Evolutionary conservation across 2,888 invertebrate species (phyloP).

Genomic region (Pseudococcus jackbeardsleyi): DNA sequence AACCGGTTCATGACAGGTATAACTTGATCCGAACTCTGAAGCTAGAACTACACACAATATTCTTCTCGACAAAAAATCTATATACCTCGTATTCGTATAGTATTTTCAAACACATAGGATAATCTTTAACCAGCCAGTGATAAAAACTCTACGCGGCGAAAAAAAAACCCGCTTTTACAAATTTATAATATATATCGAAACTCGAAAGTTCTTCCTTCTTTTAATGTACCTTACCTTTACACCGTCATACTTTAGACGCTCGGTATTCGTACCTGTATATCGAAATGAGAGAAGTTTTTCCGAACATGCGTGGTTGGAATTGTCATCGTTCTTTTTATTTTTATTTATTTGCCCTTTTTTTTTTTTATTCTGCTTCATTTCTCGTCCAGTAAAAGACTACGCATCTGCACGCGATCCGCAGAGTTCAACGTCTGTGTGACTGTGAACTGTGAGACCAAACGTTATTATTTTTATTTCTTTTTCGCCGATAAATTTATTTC

Average conservation of each 20-base stretch:
- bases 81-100: neutral
- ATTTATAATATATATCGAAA: slow-evolving; percentile 21
- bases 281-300: neutral
- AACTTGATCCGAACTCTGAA: neutral
- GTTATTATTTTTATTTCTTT: neutral
- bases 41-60: neutral
- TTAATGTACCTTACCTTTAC: neutral
- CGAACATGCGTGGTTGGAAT: slow-evolving; percentile 4
- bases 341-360: neutral
- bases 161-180: slow-evolving; percentile 6
- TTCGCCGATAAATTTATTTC: neutral
- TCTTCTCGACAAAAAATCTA: neutral
- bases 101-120: neutral
- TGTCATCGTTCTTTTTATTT: neutral
- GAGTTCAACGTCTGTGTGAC: neutral
- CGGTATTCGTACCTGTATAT: neutral
- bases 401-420: neutral
- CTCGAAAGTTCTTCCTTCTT: neutral
- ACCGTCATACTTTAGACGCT: no score
- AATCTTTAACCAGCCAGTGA: slow-evolving; percentile 15
- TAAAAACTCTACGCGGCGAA: slow-evolving; percentile 4
- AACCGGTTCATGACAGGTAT: slow-evolving; percentile 33
- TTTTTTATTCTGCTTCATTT: neutral
- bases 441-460: neutral
- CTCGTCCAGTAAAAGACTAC: neutral